These are phyloP conservation scores for Sebastes miniatus DNA, from an alignment of 2,797 vertebrate species.

Conservation along the genomic window DNA sequence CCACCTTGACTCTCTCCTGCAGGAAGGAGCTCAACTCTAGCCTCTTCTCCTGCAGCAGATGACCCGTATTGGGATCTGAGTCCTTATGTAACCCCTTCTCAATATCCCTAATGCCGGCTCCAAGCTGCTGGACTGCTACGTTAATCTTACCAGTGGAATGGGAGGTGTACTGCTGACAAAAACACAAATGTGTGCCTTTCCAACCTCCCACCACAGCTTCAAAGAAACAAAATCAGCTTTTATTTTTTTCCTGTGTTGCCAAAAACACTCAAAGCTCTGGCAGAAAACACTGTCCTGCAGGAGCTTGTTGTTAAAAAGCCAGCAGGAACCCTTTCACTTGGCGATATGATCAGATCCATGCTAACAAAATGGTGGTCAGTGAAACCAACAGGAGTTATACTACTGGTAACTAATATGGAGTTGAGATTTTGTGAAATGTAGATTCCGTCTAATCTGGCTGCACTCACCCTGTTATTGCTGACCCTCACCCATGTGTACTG, in stretches of 20 bases:
- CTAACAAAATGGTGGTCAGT: too few relatives aligned
- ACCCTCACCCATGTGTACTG: too few relatives aligned
- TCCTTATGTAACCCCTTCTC: not conserved
- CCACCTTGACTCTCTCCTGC: not conserved
- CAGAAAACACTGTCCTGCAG: not conserved
- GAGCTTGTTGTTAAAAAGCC: too few relatives aligned
- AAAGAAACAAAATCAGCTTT: not conserved
- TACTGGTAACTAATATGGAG: too few relatives aligned
- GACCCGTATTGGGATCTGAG: not conserved
- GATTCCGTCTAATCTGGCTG: too few relatives aligned
- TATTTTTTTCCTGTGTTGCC: not conserved
- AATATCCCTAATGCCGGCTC: not conserved
- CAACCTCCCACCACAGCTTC: not conserved
- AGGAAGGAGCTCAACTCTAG: not conserved
- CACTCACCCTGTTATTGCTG: too few relatives aligned
- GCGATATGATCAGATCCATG: too few relatives aligned
- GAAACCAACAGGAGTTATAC: too few relatives aligned
- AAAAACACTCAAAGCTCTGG: not conserved
- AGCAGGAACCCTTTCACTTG: too few relatives aligned
- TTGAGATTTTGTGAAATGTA: too few relatives aligned
- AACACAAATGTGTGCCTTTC: not conserved
- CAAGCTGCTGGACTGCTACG: not conserved
- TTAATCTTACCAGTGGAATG: not conserved
- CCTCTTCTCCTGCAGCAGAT: not conserved
- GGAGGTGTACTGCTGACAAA: not conserved